These are phyloP conservation scores for Columba janthina DNA, from an alignment of 2,113 vertebrate species.

Conservation along the genomic window DNA sequence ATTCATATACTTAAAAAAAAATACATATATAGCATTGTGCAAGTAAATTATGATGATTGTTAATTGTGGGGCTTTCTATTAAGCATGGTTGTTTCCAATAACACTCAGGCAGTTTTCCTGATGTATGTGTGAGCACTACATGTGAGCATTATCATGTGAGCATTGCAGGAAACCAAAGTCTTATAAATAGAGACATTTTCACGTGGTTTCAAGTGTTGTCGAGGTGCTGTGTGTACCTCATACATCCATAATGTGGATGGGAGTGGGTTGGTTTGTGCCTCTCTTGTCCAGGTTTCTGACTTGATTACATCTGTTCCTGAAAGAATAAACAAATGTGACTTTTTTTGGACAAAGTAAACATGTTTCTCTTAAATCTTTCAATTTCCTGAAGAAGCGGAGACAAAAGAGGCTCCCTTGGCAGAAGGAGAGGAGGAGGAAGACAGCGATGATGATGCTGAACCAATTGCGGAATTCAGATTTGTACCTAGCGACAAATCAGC, in stretches of 20 bases:
- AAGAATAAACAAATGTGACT: neutral
- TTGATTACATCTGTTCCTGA: neutral
- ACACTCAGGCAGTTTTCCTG: neutral
- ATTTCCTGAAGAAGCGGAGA: conserved; percentile 75
- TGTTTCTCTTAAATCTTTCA: neutral
- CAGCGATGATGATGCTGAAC: conserved; percentile 77
- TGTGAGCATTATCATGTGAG: too few relatives aligned
- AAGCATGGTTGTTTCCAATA: neutral
- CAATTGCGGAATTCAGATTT: conserved; percentile 93
- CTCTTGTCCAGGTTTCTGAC: neutral
- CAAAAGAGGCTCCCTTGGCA: conserved; percentile 79
- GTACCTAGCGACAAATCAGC: conserved; percentile 90
- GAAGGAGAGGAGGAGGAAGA: conserved; percentile 74
- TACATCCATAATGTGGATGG: accelerated
- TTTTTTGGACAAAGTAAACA: neutral
- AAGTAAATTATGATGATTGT: neutral
- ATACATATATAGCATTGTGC: too few relatives aligned
- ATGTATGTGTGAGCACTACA: too few relatives aligned
- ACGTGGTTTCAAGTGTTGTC: accelerated
- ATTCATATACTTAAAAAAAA: neutral
- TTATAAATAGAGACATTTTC: neutral
- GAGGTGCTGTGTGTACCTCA: neutral
- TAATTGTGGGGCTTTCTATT: neutral
- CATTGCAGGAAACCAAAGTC: neutral
- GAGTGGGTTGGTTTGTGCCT: neutral